These are phyloP conservation scores for Istiophorus platypterus DNA, from an alignment of 2,113 vertebrate species.

Conservation along the genomic window DNA sequence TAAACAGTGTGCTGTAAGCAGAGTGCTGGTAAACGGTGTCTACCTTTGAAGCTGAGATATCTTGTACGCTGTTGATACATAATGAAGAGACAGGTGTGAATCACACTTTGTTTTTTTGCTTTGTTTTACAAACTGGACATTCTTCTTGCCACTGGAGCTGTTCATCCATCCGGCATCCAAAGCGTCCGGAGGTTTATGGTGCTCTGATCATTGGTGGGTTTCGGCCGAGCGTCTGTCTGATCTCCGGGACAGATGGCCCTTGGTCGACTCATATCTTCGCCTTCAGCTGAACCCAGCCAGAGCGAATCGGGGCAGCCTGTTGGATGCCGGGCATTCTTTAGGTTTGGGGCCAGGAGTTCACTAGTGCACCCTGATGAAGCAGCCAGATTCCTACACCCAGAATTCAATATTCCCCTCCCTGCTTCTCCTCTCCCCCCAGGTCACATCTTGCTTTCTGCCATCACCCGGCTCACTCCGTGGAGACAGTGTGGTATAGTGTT, in stretches of 20 bases:
- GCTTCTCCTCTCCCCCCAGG: not conserved
- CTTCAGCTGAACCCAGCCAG: slow-evolving; percentile 34
- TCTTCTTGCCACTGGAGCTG: slow-evolving; percentile 16
- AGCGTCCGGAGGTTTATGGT: slow-evolving; percentile 22
- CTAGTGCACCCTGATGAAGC: slow-evolving; percentile 39
- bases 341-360: slow-evolving; percentile 42
- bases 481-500: not conserved
- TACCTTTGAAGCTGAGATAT: not conserved
- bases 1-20: no score
- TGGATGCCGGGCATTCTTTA: slow-evolving; percentile 73
- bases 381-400: not conserved
- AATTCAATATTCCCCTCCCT: not conserved
- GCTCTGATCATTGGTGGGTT: slow-evolving; percentile 22
- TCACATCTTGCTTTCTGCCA: not conserved
- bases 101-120: not conserved
- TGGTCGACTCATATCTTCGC: slow-evolving; percentile 23
- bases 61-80: not conserved
- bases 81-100: slow-evolving; percentile 1
- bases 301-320: slow-evolving; percentile 33
- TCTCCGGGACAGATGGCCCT: slow-evolving; percentile 24
- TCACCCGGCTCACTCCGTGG: not conserved
- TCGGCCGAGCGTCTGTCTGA: slow-evolving; percentile 25
- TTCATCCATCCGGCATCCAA: slow-evolving; percentile 13
- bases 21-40: not conserved
- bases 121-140: not conserved